A percentile compares a stretch with the other conserved stretches of the same genome.
Conservation (phyloP, 2,888 invertebrate genomes). For the Liopterus haemorrhoidalis region DNA sequence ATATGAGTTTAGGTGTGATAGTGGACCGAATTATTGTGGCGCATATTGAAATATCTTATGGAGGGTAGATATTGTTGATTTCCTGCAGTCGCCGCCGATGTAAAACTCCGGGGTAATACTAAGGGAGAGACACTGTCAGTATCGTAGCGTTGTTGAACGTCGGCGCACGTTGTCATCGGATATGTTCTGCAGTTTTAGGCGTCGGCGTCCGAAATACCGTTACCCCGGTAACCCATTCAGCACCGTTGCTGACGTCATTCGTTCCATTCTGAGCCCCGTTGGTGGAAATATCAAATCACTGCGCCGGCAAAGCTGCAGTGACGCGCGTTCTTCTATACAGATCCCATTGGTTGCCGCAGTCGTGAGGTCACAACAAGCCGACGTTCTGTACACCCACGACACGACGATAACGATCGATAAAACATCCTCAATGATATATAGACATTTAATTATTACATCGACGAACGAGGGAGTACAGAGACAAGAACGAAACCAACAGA, state of each 20-base stretch:
- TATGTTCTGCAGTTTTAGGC: slow-evolving; percentile 10
- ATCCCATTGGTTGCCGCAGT: slow-evolving; percentile 31
- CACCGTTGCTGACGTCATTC: slow-evolving; percentile 39
- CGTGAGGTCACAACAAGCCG: slow-evolving; percentile 36
- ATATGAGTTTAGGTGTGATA: no score
- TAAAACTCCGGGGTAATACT: no score
- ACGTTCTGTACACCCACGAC: slow-evolving; percentile 1
- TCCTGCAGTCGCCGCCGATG: no score
- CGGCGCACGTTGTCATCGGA: slow-evolving; percentile 1
- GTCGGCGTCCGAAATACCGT: slow-evolving; percentile 27
- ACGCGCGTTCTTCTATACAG: slow-evolving; percentile 32
- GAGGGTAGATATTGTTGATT: background rate
- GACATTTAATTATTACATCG: slow-evolving; percentile 15
- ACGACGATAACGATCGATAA: slow-evolving; percentile 31
- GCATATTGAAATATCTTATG: slow-evolving; percentile 2
- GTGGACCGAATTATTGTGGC: no score
- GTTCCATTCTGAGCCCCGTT: slow-evolving; percentile 33
- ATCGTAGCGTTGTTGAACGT: no score
- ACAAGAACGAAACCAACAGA: no score
- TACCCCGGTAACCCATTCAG: slow-evolving; percentile 39
- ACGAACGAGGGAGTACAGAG: no score
- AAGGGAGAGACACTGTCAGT: no score
- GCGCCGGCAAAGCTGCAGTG: slow-evolving; percentile 34
- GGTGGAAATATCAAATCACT: slow-evolving; percentile 34
- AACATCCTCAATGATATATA: slow-evolving; percentile 34